Base-by-base conservation (phyloP, 2,888 invertebrate species). In the Acanthoscelides obtectus region DNA sequence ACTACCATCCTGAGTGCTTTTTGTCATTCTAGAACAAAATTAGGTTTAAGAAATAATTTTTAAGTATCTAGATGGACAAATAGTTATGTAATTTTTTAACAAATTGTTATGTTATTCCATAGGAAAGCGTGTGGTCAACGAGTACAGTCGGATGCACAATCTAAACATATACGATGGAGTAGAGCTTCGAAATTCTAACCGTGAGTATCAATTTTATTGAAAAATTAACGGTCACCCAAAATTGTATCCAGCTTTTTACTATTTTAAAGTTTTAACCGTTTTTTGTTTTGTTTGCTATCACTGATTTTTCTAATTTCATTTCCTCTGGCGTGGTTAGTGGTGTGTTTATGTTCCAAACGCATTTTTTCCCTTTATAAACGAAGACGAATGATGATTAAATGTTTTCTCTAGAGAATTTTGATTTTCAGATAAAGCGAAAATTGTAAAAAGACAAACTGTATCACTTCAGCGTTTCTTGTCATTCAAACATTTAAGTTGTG, bases 181-280 rank as follows among this genome's bases (percentile, higher is more conserved):
- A 83, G 92, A 92, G 86, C 89, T 92, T 75, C 88, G 92, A 86
- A 91, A 91, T 87, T 90, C 91, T 83, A 91, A 91, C 84, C 90
- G 92, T 88, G 92, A 92, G 90, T 92, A 92, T 89, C 92, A 92
- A 91, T 92, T 91, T 92, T 91, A 92, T 92, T 90, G 91, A 86
- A 85, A 84, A 82, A 81, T 83, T 84, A 84, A 72, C 21, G 12
- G 17, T 45, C 45, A 12, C 17, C 45, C 45, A 45, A 45, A 45
- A 45, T 45, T 4, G 45, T 12, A 45, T 1, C 45, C 1, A 45
- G 45, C 45, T 45, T 45, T 25, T 45, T 12, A 45, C 17, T 45
- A 45, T 45, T 45, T 12, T 45, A 12, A 25, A 25, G 3, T 25
- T 25, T 1, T 45, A 45, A 12, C 45, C 17, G 45, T 45, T 45